Conservation (phyloP, 2,113 vertebrate genomes). For the Nothobranchius furzeri region DNA sequence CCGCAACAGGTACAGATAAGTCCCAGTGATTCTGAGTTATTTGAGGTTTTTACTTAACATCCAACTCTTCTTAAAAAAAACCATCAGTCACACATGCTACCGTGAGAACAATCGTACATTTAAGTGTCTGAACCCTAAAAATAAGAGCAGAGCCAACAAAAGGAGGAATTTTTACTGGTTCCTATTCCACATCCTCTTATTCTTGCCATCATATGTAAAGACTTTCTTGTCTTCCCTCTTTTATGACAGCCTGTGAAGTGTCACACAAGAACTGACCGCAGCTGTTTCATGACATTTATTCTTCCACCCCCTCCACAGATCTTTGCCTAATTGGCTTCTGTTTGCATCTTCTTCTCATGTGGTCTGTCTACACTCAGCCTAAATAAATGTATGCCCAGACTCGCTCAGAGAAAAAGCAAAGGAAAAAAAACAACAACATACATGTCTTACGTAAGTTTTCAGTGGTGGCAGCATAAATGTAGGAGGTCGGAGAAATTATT, state of each 20-base stretch:
- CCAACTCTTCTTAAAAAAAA: not conserved
- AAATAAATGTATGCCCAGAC: slow-evolving; percentile 56
- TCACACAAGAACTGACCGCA: slow-evolving; percentile 67
- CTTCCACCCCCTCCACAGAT: slow-evolving; percentile 27
- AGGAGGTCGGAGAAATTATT: slow-evolving; percentile 64
- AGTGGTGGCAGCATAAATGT: slow-evolving; percentile 35
- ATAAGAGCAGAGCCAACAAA: slow-evolving; percentile 48
- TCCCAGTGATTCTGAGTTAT: no score
- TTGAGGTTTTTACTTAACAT: not conserved
- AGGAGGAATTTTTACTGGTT: slow-evolving; percentile 54
- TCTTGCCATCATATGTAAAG: slow-evolving; percentile 62
- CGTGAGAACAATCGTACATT: slow-evolving; percentile 70
- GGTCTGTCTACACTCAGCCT: slow-evolving; percentile 65
- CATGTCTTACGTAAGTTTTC: slow-evolving; percentile 27
- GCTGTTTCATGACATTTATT: slow-evolving; percentile 72
- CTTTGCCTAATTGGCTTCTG: slow-evolving; percentile 70
- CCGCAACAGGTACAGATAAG: not conserved
- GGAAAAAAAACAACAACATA: slow-evolving; percentile 1
- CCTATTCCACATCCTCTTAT: slow-evolving; percentile 67
- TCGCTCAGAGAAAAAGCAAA: slow-evolving; percentile 16
- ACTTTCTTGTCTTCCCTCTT: slow-evolving; percentile 50
- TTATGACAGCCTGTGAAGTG: slow-evolving; percentile 74
- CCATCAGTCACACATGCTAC: slow-evolving; percentile 40
- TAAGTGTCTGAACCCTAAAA: slow-evolving; percentile 55
- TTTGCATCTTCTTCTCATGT: slow-evolving; percentile 73